A percentile compares a stretch with the other conserved stretches of the same genome.
phyloP scores from a whole-genome alignment of 2,113 vertebrate species.

The Tyrannus savana region DNA sequence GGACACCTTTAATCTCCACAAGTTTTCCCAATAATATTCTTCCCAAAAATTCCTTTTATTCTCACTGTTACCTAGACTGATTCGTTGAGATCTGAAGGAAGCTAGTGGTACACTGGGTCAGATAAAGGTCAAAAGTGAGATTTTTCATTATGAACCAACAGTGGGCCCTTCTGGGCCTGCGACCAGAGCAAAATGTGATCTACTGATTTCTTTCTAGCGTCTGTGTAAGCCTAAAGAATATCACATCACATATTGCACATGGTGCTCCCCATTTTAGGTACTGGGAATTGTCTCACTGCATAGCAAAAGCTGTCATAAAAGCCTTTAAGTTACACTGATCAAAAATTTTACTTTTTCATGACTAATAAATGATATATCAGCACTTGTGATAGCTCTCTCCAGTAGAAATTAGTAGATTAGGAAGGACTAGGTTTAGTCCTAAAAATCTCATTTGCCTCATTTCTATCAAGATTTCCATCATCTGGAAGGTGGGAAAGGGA shows the following conservation, averaged over 20 bases:
- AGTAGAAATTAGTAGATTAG: background rate
- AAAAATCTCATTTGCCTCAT: background rate
- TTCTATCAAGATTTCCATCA: background rate
- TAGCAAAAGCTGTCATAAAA: background rate
- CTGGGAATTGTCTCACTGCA: background rate
- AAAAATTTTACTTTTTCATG: background rate
- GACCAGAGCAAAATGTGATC: background rate
- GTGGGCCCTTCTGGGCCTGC: background rate
- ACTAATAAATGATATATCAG: background rate
- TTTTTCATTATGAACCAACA: background rate
- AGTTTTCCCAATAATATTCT: background rate
- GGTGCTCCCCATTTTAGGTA: background rate
- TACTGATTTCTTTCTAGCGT: background rate
- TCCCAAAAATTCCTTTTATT: background rate
- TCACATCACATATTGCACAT: background rate
- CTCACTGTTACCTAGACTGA: background rate
- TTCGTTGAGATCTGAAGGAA: background rate
- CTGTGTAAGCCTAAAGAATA: background rate
- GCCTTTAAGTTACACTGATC: background rate
- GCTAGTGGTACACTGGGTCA: background rate
- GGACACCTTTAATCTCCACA: background rate
- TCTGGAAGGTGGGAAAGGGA: background rate
- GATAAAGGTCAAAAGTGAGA: background rate
- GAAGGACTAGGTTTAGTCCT: background rate
- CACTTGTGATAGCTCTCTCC: background rate